Percentiles rank a stretch among this genome's conserved stretches.
Conservation (phyloP, 2,888 invertebrate species). For the Pterobdella sp. region DNA sequence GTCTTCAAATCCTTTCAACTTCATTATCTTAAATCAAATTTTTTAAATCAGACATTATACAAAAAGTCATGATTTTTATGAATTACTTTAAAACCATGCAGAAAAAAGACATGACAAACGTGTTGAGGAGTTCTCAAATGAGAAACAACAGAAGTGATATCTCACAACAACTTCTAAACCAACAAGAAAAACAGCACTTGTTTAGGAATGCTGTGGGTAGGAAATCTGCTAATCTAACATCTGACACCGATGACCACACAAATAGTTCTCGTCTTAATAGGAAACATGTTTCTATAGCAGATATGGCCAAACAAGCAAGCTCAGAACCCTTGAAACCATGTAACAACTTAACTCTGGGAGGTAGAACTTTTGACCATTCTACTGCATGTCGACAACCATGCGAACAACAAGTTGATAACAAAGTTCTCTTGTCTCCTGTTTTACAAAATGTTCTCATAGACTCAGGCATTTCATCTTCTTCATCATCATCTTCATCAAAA, state of each 20-base stretch:
- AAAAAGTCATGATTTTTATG: too few relatives aligned
- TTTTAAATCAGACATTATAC: too few relatives aligned
- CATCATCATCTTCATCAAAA: constrained; percentile 20
- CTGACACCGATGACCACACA: not conserved
- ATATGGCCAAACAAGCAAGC: not conserved
- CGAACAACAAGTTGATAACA: not conserved
- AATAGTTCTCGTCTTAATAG: not conserved
- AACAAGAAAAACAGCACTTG: constrained; percentile 6
- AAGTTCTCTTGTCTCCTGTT: constrained; percentile 14
- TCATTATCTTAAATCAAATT: too few relatives aligned
- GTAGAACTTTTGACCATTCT: not conserved
- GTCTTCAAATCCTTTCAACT: too few relatives aligned
- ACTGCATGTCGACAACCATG: not conserved
- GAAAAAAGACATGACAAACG: not conserved
- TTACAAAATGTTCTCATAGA: constrained; percentile 22
- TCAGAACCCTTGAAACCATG: not conserved
- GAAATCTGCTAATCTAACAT: not conserved
- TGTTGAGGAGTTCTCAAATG: not conserved
- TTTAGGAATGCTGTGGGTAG: not conserved
- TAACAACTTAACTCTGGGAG: not conserved
- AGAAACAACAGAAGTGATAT: not conserved
- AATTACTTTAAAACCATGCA: too few relatives aligned
- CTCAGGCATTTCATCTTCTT: constrained; percentile 16
- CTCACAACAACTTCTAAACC: not conserved
- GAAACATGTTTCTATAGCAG: not conserved